Base-by-base conservation (phyloP, 2,888 invertebrate genomes). In the Phyllotreta striolata region DNA sequence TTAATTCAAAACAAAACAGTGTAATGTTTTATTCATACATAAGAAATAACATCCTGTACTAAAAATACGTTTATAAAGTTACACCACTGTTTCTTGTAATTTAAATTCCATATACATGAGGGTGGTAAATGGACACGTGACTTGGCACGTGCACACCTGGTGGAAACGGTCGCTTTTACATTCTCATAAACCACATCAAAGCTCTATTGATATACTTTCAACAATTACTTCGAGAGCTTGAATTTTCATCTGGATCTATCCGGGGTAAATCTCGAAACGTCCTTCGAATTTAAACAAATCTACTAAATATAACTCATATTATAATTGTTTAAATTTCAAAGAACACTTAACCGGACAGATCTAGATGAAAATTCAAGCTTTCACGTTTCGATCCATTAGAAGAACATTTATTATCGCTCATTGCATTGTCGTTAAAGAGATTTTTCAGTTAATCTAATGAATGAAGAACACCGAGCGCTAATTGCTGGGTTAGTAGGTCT, bases 81-180 rank as follows among this genome's bases (percentile, higher is more conserved):
- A 24, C 54, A 40, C 37, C 54, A 54, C n/a, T 39, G 54, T n/a
- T 2, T 39, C 13, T 39, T 24, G 35, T 13, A 24, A n/a, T n/a
- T n/a, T n/a, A n/a, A n/a, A n/a, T n/a, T n/a, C n/a, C 7, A 24
- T 4, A 52, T 63, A 1, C 10, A 65, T 55, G 61, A 61, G 65
- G 65, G 65, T 62, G 57, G 58, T 35, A 56, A 61, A 43, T 52
- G 13, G 34, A 39, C 65, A 57, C 65, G 65, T 65, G 65, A 44
- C 62, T 4, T 12, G 62, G 52, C 65, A 65, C 65, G 65, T 62
- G 65, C 44, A 65, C 65, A 65, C 65, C 65, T 65, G 65, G 65
- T 10, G 38, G 40, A 47, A 56, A 54, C 62, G 55, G 62, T 47
- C 62, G 62, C 49, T 55, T 44, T 8, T 54, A 59, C 55, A 54